These are phyloP conservation scores for Eledone cirrhosa DNA, from an alignment of 2,888 invertebrate species.

Conservation along the genomic window DNA sequence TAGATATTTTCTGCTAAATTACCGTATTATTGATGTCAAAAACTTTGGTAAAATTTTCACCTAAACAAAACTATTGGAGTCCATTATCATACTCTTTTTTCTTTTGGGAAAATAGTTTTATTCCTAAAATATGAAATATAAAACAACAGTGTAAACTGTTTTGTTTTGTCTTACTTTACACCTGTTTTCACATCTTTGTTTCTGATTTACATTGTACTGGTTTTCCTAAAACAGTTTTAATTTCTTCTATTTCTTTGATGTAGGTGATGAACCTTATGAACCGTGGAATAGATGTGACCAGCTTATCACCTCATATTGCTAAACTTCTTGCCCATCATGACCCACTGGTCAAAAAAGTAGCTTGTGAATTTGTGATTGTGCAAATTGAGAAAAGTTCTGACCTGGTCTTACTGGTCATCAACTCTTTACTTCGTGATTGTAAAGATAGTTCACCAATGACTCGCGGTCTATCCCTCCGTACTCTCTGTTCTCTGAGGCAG, in stretches of 20 bases:
- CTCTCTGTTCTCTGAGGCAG: conserved; percentile 51
- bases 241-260: conserved; percentile 68
- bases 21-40: too few relatives aligned
- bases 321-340: conserved; percentile 60
- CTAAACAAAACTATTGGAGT: too few relatives aligned
- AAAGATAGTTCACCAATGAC: conserved; percentile 62
- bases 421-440: conserved; percentile 62
- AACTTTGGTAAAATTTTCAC: too few relatives aligned
- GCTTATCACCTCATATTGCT: conserved; percentile 52
- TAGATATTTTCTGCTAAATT: too few relatives aligned
- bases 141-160: too few relatives aligned
- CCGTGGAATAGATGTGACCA: conserved; percentile 41
- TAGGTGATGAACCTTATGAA: conserved; percentile 41
- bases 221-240: background rate
- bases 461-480: conserved; percentile 58
- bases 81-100: too few relatives aligned
- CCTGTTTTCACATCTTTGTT: too few relatives aligned
- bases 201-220: too few relatives aligned
- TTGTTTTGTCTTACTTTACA: too few relatives aligned
- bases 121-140: too few relatives aligned
- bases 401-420: conserved; percentile 59
- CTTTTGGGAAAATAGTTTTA: too few relatives aligned
- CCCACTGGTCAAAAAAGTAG: conserved; percentile 56
- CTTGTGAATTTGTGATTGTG: conserved; percentile 49
- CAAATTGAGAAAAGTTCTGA: conserved; percentile 47